Evolutionary conservation across 1,140 invertebrate genomes (phyloP).

Genomic region (Megalopta genalis): DNA sequence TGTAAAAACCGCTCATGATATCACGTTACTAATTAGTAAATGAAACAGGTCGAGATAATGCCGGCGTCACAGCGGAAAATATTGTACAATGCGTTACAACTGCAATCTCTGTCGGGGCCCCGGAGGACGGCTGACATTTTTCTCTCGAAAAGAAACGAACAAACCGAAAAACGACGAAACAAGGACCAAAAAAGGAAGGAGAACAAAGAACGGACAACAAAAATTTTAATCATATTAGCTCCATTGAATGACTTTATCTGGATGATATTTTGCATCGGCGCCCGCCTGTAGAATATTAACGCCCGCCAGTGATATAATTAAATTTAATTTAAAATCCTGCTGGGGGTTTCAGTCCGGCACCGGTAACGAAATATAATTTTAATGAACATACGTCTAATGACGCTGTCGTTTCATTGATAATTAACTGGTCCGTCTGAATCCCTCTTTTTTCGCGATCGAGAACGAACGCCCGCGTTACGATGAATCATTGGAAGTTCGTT

Average conservation of each 20-base stretch:
- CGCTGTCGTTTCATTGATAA: neutral
- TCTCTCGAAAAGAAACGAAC: neutral
- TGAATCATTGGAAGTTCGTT: neutral
- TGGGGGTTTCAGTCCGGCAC: constrained; percentile 14
- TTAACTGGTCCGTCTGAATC: neutral
- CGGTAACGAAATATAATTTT: constrained; percentile 35
- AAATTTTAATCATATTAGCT: constrained; percentile 55
- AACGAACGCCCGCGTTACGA: neutral
- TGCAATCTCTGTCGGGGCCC: constrained; percentile 39
- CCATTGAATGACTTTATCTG: constrained; percentile 45
- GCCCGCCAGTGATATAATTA: constrained; percentile 34
- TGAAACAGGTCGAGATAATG: constrained; percentile 68
- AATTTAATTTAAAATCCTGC: constrained; percentile 44
- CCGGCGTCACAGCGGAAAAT: constrained; percentile 59
- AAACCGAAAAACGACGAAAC: no score
- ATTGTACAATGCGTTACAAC: constrained; percentile 56
- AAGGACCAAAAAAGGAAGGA: no score
- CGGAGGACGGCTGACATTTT: constrained; percentile 12
- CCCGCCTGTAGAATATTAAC: constrained; percentile 11
- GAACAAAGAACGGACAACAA: no score
- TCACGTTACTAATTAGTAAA: constrained; percentile 77
- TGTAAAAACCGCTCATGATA: constrained; percentile 66
- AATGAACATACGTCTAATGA: constrained; percentile 22
- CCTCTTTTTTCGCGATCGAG: neutral
- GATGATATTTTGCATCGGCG: constrained; percentile 36